A percentile compares a stretch with the other conserved stretches of the same genome.
Conservation (phyloP, 2,797 vertebrate genomes). For the Acrossocheilus wenchowensis region DNA sequence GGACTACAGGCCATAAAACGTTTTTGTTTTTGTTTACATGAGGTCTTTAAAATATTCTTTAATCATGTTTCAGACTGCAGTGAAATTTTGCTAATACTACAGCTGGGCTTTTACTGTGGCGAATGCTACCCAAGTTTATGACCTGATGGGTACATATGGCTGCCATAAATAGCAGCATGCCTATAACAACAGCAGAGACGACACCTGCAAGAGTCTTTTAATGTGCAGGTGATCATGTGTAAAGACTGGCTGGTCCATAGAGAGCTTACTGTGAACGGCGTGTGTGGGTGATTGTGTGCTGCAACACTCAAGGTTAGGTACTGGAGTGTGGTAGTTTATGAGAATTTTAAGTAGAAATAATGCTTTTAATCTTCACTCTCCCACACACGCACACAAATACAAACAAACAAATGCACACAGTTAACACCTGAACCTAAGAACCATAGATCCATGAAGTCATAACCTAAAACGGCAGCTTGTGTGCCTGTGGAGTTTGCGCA, state of each 20-base stretch:
- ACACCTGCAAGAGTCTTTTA: conserved; percentile 50
- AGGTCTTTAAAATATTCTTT: neutral
- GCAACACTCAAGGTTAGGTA: conserved; percentile 10
- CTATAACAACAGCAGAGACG: conserved; percentile 43
- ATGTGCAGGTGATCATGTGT: conserved; percentile 17
- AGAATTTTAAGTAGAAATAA: neutral
- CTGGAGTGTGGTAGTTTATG: neutral
- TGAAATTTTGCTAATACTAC: neutral
- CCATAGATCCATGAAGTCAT: neutral
- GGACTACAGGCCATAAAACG: neutral
- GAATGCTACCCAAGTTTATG: conserved; percentile 33
- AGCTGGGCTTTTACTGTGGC: neutral
- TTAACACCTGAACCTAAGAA: neutral
- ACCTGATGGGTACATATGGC: conserved; percentile 24
- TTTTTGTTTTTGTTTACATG: neutral
- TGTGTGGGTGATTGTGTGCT: conserved; percentile 20
- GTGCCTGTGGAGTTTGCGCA: conserved; percentile 18
- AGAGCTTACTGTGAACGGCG: neutral
- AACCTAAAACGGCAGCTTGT: conserved; percentile 9
- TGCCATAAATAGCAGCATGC: conserved; percentile 55
- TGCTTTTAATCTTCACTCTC: neutral
- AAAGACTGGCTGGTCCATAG: neutral
- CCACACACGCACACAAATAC: neutral
- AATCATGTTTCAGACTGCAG: neutral
- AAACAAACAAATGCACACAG: neutral